Percentiles rank a stretch among this genome's conserved stretches.
These are phyloP conservation scores for Macrotus californicus DNA, from an alignment of 2,113 vertebrate species.

Conservation along the genomic window DNA sequence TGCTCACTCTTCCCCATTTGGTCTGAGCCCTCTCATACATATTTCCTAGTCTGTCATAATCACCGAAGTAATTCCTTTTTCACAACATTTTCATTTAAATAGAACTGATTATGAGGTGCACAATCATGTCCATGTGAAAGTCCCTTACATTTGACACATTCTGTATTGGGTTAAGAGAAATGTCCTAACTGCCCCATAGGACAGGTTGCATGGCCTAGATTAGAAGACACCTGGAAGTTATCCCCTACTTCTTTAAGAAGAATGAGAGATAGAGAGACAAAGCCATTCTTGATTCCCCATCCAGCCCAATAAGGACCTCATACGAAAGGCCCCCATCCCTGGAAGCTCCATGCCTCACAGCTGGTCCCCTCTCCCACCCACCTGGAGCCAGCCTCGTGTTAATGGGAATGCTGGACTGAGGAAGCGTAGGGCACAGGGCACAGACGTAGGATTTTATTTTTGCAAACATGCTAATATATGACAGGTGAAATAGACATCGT, in stretches of 20 bases:
- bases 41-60: not conserved
- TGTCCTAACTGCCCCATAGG: not conserved
- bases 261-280: not conserved
- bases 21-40: not conserved
- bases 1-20: not conserved
- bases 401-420: not conserved
- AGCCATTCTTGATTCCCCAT: not conserved
- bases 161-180: not conserved
- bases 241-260: not conserved
- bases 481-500: not conserved
- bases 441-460: not conserved
- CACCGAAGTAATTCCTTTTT: not conserved
- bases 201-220: not conserved
- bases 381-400: not conserved
- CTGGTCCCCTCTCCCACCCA: not conserved
- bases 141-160: not conserved
- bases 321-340: not conserved
- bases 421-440: not conserved
- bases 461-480: not conserved
- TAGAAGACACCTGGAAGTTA: not conserved
- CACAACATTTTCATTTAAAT: slow-evolving; percentile 18
- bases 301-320: not conserved
- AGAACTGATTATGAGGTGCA: not conserved
- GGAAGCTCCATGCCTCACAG: not conserved
- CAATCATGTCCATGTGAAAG: not conserved